These are phyloP conservation scores for Eilema griseolum DNA, from an alignment of 2,888 invertebrate genomes.

Conservation along the genomic window DNA sequence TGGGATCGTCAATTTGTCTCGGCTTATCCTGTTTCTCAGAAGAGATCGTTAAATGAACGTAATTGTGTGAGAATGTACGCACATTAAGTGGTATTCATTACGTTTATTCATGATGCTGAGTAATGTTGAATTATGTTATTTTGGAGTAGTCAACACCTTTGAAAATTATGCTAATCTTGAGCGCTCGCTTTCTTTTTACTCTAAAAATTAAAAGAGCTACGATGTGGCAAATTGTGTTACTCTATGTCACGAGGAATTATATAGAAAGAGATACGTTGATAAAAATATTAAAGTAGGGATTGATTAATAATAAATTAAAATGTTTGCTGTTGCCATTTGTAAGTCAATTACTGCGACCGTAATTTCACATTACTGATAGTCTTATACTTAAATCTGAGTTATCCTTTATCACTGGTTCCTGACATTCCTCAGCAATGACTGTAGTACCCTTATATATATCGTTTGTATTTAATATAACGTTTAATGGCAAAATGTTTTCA, in stretches of 20 bases:
- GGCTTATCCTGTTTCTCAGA: constrained; percentile 14
- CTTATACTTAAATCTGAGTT: too few relatives aligned
- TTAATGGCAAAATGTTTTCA: not conserved
- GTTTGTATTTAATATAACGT: not conserved
- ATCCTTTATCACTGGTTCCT: too few relatives aligned
- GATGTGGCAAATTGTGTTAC: constrained; percentile 3
- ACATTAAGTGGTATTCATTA: constrained; percentile 20
- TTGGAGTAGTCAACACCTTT: constrained; percentile 25
- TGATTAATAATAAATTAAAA: too few relatives aligned
- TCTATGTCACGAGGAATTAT: constrained; percentile 20
- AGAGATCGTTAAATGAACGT: constrained; percentile 32
- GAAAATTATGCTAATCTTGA: constrained; percentile 15
- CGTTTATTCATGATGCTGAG: constrained; percentile 17
- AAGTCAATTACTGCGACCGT: too few relatives aligned
- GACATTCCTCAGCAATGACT: too few relatives aligned
- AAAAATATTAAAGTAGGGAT: too few relatives aligned
- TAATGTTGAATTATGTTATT: constrained; percentile 35
- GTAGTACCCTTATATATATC: not conserved
- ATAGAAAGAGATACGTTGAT: not conserved
- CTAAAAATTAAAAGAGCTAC: not conserved
- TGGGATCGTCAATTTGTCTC: constrained; percentile 36
- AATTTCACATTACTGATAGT: too few relatives aligned
- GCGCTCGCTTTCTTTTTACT: not conserved
- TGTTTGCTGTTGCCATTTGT: too few relatives aligned
- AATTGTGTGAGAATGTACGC: constrained; percentile 27